These are phyloP conservation scores for Tromatobia lineatoria DNA, from an alignment of 2,888 invertebrate species.

Conservation along the genomic window DNA sequence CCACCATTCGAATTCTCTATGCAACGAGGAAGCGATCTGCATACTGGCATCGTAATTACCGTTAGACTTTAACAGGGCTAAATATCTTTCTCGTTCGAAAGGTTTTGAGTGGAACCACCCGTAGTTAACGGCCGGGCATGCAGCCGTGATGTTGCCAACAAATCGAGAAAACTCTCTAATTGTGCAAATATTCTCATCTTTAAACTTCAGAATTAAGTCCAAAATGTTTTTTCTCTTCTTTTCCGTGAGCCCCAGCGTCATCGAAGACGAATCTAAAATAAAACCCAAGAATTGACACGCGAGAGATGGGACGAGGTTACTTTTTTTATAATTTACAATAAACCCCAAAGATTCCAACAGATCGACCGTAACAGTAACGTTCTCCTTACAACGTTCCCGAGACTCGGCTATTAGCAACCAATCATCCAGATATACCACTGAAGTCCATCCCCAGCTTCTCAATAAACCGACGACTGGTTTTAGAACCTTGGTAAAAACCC, in stretches of 20 bases:
- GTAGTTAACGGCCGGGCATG: no score
- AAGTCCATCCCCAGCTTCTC: conserved; percentile 25
- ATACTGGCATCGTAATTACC: conserved; percentile 1
- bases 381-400: conserved; percentile 25
- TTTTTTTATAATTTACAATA: background rate
- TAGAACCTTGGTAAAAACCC: conserved; percentile 58
- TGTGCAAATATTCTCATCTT: no score
- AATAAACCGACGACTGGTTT: conserved; percentile 51
- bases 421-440: conserved; percentile 53
- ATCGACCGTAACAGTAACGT: conserved; percentile 14
- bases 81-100: conserved; percentile 11
- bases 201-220: conserved; percentile 40
- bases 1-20: conserved; percentile 12
- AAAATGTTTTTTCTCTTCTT: conserved; percentile 18
- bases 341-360: background rate
- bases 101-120: conserved; percentile 11
- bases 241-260: conserved; percentile 13
- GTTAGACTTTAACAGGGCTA: background rate
- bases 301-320: background rate
- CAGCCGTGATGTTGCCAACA: no score
- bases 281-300: conserved; percentile 18
- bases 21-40: background rate
- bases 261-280: conserved; percentile 9
- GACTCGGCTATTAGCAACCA: conserved; percentile 37
- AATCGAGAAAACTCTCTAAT: no score